Base-by-base conservation (phyloP, 2,797 vertebrate species). In the Adelosebastes latens region DNA sequence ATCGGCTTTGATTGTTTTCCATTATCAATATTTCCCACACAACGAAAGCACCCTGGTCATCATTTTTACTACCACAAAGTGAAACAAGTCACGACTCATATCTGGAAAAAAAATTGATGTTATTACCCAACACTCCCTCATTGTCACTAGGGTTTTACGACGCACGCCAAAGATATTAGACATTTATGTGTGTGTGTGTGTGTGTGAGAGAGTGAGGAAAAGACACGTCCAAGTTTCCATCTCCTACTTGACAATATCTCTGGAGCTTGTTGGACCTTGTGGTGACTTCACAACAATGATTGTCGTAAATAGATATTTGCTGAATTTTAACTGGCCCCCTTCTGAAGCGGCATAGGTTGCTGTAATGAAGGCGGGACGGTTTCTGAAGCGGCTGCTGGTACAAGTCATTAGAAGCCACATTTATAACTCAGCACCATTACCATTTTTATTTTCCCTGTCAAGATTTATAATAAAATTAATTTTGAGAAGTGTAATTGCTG, bases 401-500 rank as follows among this genome's bases (percentile, higher is more conserved):
- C 72, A 75, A 91, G 78, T 91, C 87, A 90, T 93, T 87, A 90
- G 68, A 72, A 72, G 76, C 67, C 81, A 78, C 72, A 82, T 86
- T 89, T 87, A 73, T 93, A 92, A 91, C 64, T 89, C 83, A 70
- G 59, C 87, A 72, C 89, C 76, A 82, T 92, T 86, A 82, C 46
- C 36, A 49, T 91, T 93, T 93, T 93, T 79, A 90, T 92, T 93
- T 90, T 87, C 80, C 86, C 87, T 90, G 87, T 93, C 90, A 91
- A 77, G 84, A 91, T 88, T 88, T 88, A 90, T 90, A 90, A 92
- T 85, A 58, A 86, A 91, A 92, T 91, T 93, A 90, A 93, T 94
- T 92, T 85, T 79, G 90, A 93, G 88, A 89, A 64, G 81, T 87
- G 84, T 94, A 94, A 94, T 95, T 93, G 90, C 90, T 91, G 88